Evolutionary conservation across 1,140 invertebrate genomes (phyloP), one percentile per base, ranked within the genome.

Genomic region (Lamellibrachia luymesi): DNA sequence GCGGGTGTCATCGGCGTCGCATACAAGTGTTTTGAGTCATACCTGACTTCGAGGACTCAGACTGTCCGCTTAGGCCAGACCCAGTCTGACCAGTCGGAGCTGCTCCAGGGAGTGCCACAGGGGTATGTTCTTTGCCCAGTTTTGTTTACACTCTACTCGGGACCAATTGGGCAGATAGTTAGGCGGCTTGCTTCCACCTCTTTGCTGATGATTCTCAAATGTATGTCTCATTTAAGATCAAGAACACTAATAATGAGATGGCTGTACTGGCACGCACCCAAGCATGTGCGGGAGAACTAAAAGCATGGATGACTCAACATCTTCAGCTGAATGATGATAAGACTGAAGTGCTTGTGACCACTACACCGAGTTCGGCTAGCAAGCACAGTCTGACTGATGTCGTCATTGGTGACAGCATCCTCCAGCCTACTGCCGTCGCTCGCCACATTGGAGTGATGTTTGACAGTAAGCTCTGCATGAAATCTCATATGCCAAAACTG

Each of bases 91-190:
- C 64, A 8, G 25, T 80, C 17, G 64, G 64, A 80, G 64, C 64
- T 80, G 64, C 64, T 80, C 64, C 64, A 80, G 64, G 64, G 13
- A 80, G 51, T 92, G 92, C 51, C 80, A 50, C 51, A 92, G 25
- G 80, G 51, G 22, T 52, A 56, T 6, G 49, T 52, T 91, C 91
- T n/a, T 90, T 4, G 64, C 2, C 49, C 52, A 5, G 64, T 80
- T 80, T 80, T 80, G 17, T 80, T 80, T 22, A 80, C 64, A 6
- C 64, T 80, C 17, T 80, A 80, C 64, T 10, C 64, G 64, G 64
- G 64, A 80, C 64, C 64, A 8, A 80, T 22, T 22, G 5, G 64
- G 64, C 64, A 80, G 17, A 80, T 80, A 80, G 2, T 80, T 80
- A 80, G 64, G 64, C 64, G 64, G 64, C 64, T 80, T 8, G 25